A percentile compares a stretch with the other conserved stretches of the same genome.
Conservation (phyloP, 1,140 invertebrate species). For the Lepeophtheirus salmonis region DNA sequence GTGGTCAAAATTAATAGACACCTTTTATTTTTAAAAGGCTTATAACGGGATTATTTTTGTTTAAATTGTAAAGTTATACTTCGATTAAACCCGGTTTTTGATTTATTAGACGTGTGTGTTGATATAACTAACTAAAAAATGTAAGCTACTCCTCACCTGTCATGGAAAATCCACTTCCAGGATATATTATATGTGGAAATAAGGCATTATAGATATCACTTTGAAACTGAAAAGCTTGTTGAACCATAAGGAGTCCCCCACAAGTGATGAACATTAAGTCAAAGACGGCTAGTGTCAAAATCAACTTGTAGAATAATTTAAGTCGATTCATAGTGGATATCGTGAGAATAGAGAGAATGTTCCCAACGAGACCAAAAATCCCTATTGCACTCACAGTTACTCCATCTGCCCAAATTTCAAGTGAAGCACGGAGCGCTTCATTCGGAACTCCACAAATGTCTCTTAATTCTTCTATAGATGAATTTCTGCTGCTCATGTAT, state of each 20-base stretch:
- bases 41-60: too few relatives aligned
- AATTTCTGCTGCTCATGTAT: too few relatives aligned
- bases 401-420: background rate
- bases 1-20: too few relatives aligned
- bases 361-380: conserved; percentile 1
- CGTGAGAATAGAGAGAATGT: background rate
- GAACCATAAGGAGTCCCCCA: background rate
- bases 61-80: too few relatives aligned
- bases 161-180: background rate
- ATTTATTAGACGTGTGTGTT: too few relatives aligned
- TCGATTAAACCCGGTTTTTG: too few relatives aligned
- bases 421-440: too few relatives aligned
- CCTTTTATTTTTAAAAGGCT: too few relatives aligned
- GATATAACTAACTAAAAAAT: too few relatives aligned
- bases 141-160: too few relatives aligned
- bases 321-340: background rate
- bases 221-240: conserved; percentile 2
- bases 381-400: background rate
- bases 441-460: too few relatives aligned
- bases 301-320: conserved; percentile 7
- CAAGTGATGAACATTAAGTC: background rate
- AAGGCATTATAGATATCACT: background rate
- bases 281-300: background rate
- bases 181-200: conserved; percentile 1
- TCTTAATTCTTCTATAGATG: too few relatives aligned